A percentile compares a stretch with the other conserved stretches of the same genome.
phyloP scores from a whole-genome alignment of 2,113 vertebrate species.

The Phylloscopus trochiloides region DNA sequence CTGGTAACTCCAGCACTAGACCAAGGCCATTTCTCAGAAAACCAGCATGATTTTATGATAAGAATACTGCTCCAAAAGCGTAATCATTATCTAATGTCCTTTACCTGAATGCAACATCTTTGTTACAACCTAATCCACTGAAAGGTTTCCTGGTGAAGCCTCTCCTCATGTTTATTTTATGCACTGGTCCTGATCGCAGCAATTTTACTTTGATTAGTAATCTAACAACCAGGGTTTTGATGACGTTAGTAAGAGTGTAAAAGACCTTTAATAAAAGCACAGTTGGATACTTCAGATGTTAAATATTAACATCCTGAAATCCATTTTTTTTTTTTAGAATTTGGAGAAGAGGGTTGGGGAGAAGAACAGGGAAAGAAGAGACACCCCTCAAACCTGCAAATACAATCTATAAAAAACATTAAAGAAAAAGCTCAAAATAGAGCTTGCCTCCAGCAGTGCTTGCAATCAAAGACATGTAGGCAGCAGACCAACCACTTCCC shows the following conservation, averaged over 20 bases:
- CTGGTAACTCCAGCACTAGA: not conserved
- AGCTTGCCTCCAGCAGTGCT: conserved; percentile 59
- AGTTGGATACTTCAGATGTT: conserved; percentile 59
- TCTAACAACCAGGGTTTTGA: conserved; percentile 44
- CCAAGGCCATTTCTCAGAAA: not conserved
- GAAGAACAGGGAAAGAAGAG: conserved; percentile 9
- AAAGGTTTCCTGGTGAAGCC: conserved; percentile 44
- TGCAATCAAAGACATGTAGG: conserved; percentile 63
- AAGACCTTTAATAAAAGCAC: conserved; percentile 57
- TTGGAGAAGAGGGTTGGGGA: not conserved
- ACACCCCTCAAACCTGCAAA: conserved; percentile 62
- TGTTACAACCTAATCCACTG: conserved; percentile 18
- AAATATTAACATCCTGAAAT: conserved; percentile 45
- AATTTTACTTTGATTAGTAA: conserved; percentile 60
- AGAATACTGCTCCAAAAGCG: not conserved
- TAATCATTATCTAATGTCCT: not conserved
- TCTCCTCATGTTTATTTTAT: conserved; percentile 52
- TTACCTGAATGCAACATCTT: not conserved
- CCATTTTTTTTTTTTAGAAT: not conserved
- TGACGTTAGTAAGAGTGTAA: conserved; percentile 45
- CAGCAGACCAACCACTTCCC: conserved; percentile 58
- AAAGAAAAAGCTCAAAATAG: conserved; percentile 59
- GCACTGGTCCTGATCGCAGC: not conserved
- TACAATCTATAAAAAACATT: conserved; percentile 54
- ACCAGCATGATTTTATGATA: not conserved